Percentiles rank a stretch among this genome's conserved stretches.
Conservation (phyloP, 2,888 invertebrate genomes). For the Trichogramma dendrolimi region DNA sequence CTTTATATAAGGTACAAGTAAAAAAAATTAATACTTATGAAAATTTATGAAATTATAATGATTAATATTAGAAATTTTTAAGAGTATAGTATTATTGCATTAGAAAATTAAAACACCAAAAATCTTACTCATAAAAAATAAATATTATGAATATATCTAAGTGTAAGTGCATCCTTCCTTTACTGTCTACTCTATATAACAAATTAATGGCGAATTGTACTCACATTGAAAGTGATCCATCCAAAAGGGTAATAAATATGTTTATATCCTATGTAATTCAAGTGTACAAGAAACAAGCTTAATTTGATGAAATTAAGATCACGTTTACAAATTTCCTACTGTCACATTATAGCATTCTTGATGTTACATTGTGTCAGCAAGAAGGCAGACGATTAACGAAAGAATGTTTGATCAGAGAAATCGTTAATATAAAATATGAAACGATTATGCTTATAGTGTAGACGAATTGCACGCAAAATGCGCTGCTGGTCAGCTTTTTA, state of each 20-base stretch:
- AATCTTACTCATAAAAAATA: background rate
- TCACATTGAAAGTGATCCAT: slow-evolving; percentile 18
- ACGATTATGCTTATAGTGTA: slow-evolving; percentile 8
- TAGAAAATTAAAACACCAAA: slow-evolving; percentile 7
- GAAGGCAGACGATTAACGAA: background rate
- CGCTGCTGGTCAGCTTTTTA: slow-evolving; percentile 20
- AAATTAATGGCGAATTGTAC: slow-evolving; percentile 16
- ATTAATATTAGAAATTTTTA: too few species aligned
- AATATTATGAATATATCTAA: slow-evolving; percentile 22
- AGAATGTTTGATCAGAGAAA: slow-evolving; percentile 11
- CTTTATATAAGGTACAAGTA: too few species aligned
- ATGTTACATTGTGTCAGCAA: slow-evolving; percentile 22
- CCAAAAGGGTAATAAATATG: slow-evolving; percentile 6
- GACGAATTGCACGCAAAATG: slow-evolving; percentile 4
- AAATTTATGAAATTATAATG: background rate
- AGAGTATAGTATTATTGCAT: too few species aligned
- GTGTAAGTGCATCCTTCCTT: slow-evolving; percentile 17
- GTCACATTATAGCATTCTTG: slow-evolving; percentile 29
- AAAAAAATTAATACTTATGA: background rate
- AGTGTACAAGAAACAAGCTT: background rate
- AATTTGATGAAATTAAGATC: slow-evolving; percentile 25
- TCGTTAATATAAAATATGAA: slow-evolving; percentile 7
- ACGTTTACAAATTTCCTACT: slow-evolving; percentile 32
- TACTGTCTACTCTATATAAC: slow-evolving; percentile 11
- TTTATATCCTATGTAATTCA: slow-evolving; percentile 12